These are phyloP conservation scores for Ephydatia muelleri DNA, from an alignment of 37 sponge, comb jelly and placozoan species.

Conservation along the genomic window DNA sequence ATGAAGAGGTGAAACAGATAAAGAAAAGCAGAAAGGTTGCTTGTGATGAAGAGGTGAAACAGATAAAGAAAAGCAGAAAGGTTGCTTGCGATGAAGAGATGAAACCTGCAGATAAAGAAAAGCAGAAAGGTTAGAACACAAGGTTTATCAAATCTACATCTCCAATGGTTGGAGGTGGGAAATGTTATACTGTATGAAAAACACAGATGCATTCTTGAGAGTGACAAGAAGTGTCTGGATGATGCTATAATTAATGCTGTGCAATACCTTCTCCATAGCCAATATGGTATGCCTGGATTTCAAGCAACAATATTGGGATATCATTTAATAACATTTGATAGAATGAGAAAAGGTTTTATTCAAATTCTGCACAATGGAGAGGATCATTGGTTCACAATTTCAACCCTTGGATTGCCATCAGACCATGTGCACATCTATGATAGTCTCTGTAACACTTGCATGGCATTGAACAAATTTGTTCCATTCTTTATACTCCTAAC, in stretches of 20 bases:
- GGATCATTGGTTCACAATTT: neutral
- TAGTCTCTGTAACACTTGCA: neutral
- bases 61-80: no score
- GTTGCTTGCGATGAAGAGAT: no score
- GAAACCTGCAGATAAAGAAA: constrained; percentile 1
- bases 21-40: no score
- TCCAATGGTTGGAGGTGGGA: neutral
- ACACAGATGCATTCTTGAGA: neutral
- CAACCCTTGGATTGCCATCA: neutral
- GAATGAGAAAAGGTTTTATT: neutral
- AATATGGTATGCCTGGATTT: neutral
- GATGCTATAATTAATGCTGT: neutral
- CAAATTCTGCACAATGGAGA: neutral
- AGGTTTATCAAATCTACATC: neutral
- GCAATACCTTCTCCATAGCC: neutral
- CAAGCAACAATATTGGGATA: neutral
- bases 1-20: no score
- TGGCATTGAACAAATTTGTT: neutral
- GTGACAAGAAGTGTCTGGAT: neutral
- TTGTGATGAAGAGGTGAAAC: no score
- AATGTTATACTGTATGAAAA: neutral
- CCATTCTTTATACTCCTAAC: neutral
- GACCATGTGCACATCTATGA: neutral
- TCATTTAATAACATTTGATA: neutral
- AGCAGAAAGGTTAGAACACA: neutral